phyloP scores from a whole-genome alignment of 1,140 invertebrate genomes.

The Drosophila novamexicana region DNA sequence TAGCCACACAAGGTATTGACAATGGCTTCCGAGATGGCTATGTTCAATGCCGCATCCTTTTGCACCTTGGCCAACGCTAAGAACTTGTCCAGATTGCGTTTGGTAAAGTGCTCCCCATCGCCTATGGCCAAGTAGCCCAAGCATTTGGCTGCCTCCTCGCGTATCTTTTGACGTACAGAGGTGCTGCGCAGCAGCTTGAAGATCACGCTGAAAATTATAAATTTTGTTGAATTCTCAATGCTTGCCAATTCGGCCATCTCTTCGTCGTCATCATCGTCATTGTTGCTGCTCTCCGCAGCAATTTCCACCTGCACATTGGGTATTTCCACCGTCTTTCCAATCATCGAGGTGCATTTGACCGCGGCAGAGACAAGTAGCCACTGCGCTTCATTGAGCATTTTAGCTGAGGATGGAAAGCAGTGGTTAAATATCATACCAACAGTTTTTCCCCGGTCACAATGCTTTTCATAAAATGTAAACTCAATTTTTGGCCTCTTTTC shows the following conservation, averaged over 20 bases:
- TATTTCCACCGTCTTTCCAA: constrained; percentile 76
- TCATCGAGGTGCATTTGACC: constrained; percentile 82
- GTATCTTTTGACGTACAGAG: constrained; percentile 70
- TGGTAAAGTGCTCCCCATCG: constrained; percentile 78
- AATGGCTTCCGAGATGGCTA: constrained; percentile 82
- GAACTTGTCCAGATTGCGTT: constrained; percentile 78
- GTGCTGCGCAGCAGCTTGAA: constrained; percentile 74
- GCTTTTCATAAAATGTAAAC: too few species aligned
- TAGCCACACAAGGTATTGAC: constrained; percentile 83
- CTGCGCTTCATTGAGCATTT: constrained; percentile 76
- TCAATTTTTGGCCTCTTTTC: too few species aligned
- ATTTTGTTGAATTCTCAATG: constrained; percentile 69
- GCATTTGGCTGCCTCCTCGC: constrained; percentile 79
- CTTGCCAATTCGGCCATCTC: constrained; percentile 68
- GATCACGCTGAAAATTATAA: constrained; percentile 70
- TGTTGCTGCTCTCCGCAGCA: constrained; percentile 24
- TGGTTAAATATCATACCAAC: not conserved
- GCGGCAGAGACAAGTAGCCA: constrained; percentile 79
- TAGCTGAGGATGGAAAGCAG: constrained; percentile 38
- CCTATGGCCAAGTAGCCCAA: constrained; percentile 81
- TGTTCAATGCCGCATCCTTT: constrained; percentile 82
- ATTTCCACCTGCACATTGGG: constrained; percentile 79
- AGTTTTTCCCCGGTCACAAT: too few species aligned
- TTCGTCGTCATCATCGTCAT: constrained; percentile 62
- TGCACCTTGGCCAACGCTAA: constrained; percentile 69